Percentiles rank a stretch among this genome's conserved stretches.
Evolutionary conservation across 2,888 invertebrate genomes (phyloP).

Genomic region (Drosophila phalerata): DNA sequence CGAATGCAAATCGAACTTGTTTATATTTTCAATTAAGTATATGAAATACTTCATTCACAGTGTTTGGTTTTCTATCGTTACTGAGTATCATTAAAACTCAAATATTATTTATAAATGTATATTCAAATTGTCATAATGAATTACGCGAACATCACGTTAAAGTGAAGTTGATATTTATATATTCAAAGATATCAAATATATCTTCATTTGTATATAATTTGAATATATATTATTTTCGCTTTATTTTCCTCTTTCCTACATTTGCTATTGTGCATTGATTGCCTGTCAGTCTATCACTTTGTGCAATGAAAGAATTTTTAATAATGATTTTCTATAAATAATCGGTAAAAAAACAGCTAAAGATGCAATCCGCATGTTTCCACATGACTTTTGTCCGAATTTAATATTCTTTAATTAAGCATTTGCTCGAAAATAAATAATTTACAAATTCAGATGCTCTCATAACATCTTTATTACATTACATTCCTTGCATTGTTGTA

Average conservation of each 20-base stretch:
- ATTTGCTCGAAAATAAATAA: constrained; percentile 14
- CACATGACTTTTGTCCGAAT: not conserved
- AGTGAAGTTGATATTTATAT: not conserved
- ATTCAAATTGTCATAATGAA: not conserved
- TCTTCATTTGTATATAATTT: not conserved
- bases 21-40: constrained; percentile 23
- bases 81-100: not conserved
- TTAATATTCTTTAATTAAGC: not conserved
- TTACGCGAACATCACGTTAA: not conserved
- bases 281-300: not conserved
- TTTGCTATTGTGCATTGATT: not conserved
- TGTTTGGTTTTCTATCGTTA: constrained; percentile 8
- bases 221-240: not conserved
- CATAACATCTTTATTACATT: constrained; percentile 7
- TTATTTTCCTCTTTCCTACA: not conserved
- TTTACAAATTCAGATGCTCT: constrained; percentile 25
- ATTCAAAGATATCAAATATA: not conserved
- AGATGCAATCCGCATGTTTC: not conserved
- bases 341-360: no score
- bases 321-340: not conserved
- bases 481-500: constrained; percentile 22
- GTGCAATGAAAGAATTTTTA: not conserved
- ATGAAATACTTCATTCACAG: not conserved
- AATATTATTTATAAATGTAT: not conserved
- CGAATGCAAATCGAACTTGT: constrained; percentile 11